A percentile compares a stretch with the other conserved stretches of the same genome.
Evolutionary conservation across 2,888 invertebrate species (phyloP).

Genomic region (Spicauda simplicius): DNA sequence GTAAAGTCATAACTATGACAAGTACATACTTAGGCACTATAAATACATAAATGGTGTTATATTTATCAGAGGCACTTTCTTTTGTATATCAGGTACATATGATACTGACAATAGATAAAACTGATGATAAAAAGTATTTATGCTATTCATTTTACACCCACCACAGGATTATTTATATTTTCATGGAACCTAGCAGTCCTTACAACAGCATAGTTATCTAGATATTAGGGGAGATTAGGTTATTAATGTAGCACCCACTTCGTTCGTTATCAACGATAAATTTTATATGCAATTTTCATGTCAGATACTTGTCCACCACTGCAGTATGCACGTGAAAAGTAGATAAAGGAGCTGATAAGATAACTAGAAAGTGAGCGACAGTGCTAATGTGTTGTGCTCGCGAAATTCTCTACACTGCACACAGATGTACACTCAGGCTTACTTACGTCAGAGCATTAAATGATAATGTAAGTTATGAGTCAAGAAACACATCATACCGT

Average conservation of each 20-base stretch:
- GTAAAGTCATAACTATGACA: too few species aligned
- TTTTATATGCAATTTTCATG: conserved; percentile 32
- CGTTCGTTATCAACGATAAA: conserved; percentile 11
- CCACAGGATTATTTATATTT: background rate
- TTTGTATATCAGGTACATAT: too few species aligned
- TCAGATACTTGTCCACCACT: conserved; percentile 32
- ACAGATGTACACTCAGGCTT: conserved; percentile 45
- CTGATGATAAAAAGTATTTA: background rate
- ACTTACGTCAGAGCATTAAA: conserved; percentile 52
- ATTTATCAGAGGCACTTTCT: too few species aligned
- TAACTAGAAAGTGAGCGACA: conserved; percentile 48
- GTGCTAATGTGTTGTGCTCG: conserved; percentile 43
- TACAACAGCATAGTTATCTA: background rate
- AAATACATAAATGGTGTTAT: too few species aligned
- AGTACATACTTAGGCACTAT: too few species aligned
- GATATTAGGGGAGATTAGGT: background rate
- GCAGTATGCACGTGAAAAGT: conserved; percentile 41
- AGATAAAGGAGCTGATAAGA: conserved; percentile 49
- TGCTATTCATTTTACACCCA: background rate
- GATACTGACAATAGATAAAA: too few species aligned
- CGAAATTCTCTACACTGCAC: conserved; percentile 46
- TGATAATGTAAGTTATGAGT: conserved; percentile 53
- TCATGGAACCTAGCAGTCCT: background rate
- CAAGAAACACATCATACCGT: conserved; percentile 49
- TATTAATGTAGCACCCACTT: background rate